phyloP scores from a whole-genome alignment of 2,797 vertebrate species.

The Eospalax fontanierii region DNA sequence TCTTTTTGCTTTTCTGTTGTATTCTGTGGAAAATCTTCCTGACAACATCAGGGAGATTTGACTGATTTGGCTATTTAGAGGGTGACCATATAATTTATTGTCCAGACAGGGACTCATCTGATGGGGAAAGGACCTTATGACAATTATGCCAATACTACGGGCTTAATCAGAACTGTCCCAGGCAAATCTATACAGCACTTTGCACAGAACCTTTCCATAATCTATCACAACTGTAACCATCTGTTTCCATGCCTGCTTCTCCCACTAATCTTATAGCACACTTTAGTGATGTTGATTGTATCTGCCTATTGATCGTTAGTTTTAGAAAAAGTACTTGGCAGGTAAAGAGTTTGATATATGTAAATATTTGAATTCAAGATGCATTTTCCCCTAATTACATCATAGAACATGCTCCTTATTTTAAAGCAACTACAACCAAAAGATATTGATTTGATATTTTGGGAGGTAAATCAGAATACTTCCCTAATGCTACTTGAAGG shows the following conservation, averaged over 20 bases:
- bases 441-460: conserved; percentile 59
- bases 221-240: neutral
- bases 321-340: conserved; percentile 26
- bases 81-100: conserved; percentile 26
- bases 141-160: conserved; percentile 39
- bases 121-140: conserved; percentile 9
- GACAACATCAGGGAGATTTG: conserved; percentile 36
- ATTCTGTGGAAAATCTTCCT: conserved; percentile 55
- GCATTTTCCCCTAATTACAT: neutral
- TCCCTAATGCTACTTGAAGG: conserved; percentile 37
- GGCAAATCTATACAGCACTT: neutral
- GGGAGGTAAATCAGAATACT: conserved; percentile 61
- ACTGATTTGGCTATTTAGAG: conserved; percentile 43
- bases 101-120: conserved; percentile 27
- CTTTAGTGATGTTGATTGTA: neutral
- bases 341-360: neutral
- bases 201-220: neutral
- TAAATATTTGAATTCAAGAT: conserved; percentile 22
- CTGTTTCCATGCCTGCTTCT: conserved; percentile 14
- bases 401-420: neutral
- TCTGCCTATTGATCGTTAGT: neutral
- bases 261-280: neutral
- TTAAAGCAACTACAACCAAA: conserved; percentile 53
- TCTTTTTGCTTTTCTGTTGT: conserved; percentile 65
- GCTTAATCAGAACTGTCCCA: neutral